These are phyloP conservation scores for Saccopteryx bilineata DNA, from an alignment of 2,113 vertebrate genomes.

Conservation along the genomic window DNA sequence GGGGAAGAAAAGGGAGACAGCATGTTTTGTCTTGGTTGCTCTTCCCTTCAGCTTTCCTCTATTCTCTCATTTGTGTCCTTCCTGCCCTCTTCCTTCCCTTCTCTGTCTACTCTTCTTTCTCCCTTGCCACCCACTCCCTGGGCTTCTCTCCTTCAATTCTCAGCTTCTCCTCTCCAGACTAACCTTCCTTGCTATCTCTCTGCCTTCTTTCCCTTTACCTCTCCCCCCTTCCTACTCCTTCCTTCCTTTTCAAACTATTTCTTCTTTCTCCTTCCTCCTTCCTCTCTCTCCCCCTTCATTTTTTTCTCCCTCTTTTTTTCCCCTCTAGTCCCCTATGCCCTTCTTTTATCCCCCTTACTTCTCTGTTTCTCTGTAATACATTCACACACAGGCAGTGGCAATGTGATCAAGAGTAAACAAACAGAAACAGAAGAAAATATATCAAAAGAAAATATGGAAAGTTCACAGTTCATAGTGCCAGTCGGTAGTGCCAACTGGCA, in stretches of 20 bases:
- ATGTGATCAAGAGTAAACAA: conserved; percentile 40
- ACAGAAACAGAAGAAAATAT: conserved; percentile 16
- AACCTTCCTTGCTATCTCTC: not conserved
- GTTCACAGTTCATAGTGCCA: not conserved
- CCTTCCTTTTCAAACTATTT: not conserved
- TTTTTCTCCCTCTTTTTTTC: not conserved
- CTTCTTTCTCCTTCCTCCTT: not conserved
- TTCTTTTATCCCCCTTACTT: not conserved
- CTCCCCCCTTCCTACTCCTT: not conserved
- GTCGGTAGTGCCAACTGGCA: not conserved
- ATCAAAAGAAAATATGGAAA: conserved; percentile 38
- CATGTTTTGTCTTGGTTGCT: not conserved
- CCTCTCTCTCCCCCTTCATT: not conserved
- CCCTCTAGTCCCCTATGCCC: not conserved
- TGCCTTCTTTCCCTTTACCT: not conserved
- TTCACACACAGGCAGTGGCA: not conserved
- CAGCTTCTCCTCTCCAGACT: not conserved
- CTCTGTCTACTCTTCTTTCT: not conserved
- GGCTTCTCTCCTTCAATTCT: not conserved
- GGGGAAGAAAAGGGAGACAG: not conserved
- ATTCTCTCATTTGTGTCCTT: not conserved
- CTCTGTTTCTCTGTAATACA: not conserved
- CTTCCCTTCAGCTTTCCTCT: not conserved
- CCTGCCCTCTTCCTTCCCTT: not conserved
- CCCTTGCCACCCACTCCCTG: not conserved